Conservation (phyloP, 2,113 vertebrate species). For the Aphyosemion australe region DNA sequence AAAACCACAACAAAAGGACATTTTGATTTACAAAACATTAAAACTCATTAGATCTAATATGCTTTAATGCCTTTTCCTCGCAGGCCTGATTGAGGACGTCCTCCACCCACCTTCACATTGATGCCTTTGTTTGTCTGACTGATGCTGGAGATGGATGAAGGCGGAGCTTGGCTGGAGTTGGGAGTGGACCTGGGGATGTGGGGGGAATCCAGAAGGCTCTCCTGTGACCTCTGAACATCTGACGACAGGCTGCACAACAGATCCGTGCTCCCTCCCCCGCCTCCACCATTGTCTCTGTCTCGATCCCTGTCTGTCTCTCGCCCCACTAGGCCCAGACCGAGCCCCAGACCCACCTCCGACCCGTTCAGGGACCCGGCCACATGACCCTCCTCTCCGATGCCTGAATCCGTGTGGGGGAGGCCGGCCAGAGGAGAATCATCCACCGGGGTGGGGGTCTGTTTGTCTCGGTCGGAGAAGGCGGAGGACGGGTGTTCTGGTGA, state of each 20-base stretch:
- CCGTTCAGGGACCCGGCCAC: constrained; percentile 89
- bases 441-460: constrained; percentile 86
- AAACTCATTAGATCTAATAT: no score
- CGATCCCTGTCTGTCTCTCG: constrained; percentile 73
- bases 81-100: neutral
- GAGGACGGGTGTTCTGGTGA: constrained; percentile 86
- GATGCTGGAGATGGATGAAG: constrained; percentile 95
- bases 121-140: constrained; percentile 96
- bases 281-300: constrained; percentile 52
- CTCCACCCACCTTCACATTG: constrained; percentile 85
- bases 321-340: constrained; percentile 72
- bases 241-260: constrained; percentile 92
- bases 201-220: constrained; percentile 92
- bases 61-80: neutral
- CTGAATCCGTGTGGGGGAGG: constrained; percentile 96
- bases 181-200: constrained; percentile 64
- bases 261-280: constrained; percentile 72
- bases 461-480: constrained; percentile 87
- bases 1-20: no score
- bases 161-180: constrained; percentile 81
- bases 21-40: no score
- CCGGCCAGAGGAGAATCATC: constrained; percentile 90
- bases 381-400: constrained; percentile 93
- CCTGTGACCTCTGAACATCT: constrained; percentile 92
- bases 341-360: constrained; percentile 85